Conservation (phyloP, 2,113 vertebrate genomes). For the Bucco capensis region DNA sequence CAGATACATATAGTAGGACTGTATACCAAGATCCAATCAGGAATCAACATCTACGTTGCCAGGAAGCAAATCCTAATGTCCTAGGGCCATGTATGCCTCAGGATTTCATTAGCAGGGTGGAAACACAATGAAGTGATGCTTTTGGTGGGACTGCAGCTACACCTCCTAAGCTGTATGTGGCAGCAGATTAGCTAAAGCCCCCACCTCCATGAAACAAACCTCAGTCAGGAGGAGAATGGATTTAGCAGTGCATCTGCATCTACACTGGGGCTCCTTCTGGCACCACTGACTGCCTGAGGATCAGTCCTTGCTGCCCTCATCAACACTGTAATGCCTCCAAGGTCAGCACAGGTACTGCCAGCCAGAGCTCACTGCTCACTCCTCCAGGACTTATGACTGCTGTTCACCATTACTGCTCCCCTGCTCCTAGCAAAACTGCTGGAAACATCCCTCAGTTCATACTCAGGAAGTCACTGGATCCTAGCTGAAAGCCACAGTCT, state of each 20-base stretch:
- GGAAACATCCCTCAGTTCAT: not conserved
- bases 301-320: not conserved
- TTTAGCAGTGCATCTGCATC: not conserved
- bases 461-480: not conserved
- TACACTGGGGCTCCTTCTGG: not conserved
- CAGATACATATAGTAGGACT: not conserved
- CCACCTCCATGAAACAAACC: accelerated
- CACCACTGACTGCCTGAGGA: accelerated
- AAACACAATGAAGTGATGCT: not conserved
- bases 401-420: not conserved
- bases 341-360: not conserved
- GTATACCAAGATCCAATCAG: not conserved
- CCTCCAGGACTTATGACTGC: not conserved
- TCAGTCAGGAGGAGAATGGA: not conserved
- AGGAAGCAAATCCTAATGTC: not conserved
- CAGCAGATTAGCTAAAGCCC: not conserved
- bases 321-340: accelerated
- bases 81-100: not conserved
- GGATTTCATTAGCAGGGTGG: not conserved
- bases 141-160: not conserved
- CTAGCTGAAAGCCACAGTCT: not conserved
- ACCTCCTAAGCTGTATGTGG: accelerated
- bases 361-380: accelerated
- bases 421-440: not conserved
- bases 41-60: not conserved